Evolutionary conservation across 2,888 invertebrate species (phyloP).

Genomic region (Sepiola atlantica): DNA sequence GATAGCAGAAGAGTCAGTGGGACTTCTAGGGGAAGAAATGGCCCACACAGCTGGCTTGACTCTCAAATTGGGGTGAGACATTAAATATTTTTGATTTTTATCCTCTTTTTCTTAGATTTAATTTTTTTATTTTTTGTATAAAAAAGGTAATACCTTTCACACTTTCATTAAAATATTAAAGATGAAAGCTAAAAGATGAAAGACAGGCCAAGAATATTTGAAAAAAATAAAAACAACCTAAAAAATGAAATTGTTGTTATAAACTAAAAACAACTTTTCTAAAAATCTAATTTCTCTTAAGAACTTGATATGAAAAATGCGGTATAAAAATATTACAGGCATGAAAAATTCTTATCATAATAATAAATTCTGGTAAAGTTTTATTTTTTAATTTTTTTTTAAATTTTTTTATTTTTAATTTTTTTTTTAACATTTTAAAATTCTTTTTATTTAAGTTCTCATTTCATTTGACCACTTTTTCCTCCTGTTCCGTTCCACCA

Average conservation of each 20-base stretch:
- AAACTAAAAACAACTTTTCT: neutral
- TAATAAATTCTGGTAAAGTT: neutral
- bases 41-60: conserved; percentile 89
- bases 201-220: conserved; percentile 24
- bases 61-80: conserved; percentile 91
- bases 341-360: neutral
- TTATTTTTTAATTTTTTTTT: conserved; percentile 18
- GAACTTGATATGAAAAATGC: neutral
- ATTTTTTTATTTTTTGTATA: neutral
- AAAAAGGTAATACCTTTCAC: neutral
- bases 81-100: conserved; percentile 37
- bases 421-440: neutral
- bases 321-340: neutral
- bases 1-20: conserved; percentile 85
- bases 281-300: neutral
- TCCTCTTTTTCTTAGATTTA: neutral
- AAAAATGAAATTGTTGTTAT: neutral
- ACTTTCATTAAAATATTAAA: neutral
- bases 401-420: neutral
- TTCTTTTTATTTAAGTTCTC: neutral
- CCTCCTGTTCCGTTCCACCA: too few species aligned
- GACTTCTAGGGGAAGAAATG: conserved; percentile 96
- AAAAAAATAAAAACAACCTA: neutral
- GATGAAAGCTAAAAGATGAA: neutral
- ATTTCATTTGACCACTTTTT: neutral